Evolutionary conservation across 2,888 invertebrate species (phyloP), one percentile per base, ranked within the genome.

Genomic region (Frankliniella intonsa): DNA sequence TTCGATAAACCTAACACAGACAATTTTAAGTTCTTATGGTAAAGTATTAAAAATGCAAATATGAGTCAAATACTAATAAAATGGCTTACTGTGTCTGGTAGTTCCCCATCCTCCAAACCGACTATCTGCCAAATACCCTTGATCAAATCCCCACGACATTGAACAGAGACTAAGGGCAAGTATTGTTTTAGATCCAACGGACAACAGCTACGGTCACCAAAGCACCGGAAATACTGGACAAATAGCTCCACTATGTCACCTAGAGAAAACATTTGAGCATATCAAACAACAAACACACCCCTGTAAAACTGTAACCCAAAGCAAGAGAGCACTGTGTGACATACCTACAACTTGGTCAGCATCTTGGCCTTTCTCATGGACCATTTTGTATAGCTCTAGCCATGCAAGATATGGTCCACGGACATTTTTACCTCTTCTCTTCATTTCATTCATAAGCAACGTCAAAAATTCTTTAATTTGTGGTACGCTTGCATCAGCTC

Each of bases 191-290:
- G 89, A 87, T 98, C 98, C 12, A 93, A 92, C 83, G 95, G 94
- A 83, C 95, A 95, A 88, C 96, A 96, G 0, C 94, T 92, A 86
- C 96, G 96, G 85, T 94, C 92, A 3, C 97, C 97, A 88, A 97
- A 98, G 84, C 92, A 90, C 80, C 90, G 87, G 84, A 95, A 94
- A 89, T 97, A 98, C 85, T 94, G 92, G 83, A 93, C 89, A 87
- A 97, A 91, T 55, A 94, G 87, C 49, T 93, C 92, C 19, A 92
- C 89, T 22, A 92, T 90, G 85, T 93, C 92, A 0, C 93, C 94
- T 85, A 81, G 19, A 62, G 3, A 38, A 38, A 38, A 62, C 12
- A 17, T 81, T n/a, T 27, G 11, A 19, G 19, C 9, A 22, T 0
- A n/a, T 50, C 2, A 12, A 25, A 62, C 25, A 27, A 38, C 9